Base-by-base conservation (phyloP, 2,797 vertebrate genomes). In the Enteromius paludinosus region DNA sequence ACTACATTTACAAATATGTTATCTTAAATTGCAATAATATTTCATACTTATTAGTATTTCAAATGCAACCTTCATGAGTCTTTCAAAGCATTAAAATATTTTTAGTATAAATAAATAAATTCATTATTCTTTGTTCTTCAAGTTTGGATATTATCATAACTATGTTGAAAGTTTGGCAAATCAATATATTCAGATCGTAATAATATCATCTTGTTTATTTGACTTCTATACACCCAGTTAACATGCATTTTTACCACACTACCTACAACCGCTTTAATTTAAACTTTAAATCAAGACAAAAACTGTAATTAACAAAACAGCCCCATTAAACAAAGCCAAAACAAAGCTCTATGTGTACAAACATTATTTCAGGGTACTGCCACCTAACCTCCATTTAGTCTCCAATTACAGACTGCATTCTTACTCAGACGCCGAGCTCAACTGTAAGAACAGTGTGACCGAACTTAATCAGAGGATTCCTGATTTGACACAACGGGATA, bases 361-460 rank as follows among this genome's bases (percentile, higher is more conserved):
- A 49, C 69, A 28, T 69, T 43, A 18, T 30, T 41, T 45, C 8
- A 28, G 17, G 17, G 66, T 12, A 2, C 62, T 25, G 7, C 54
- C 78, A 80, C 38, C 23, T 56, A 74, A 56, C 71, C 71, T 56
- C 30, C 20, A 80, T 71, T 61, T 79, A 59, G 49, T 71, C 8
- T 52, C 25, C 38, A 80, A 61, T 71, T 61, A 71, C 54, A 35
- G 68, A 38, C 38, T 47, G 28, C 54, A 80, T 62, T 71, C 54
- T 62, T 61, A 80, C 66, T 80, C 68, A 23, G 54, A 69, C 10
- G 35, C 28, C 17, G 6, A 59, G 25, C n/a, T 80, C 5, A 62
- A 62, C 66, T 70, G 30, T 68, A 68, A 79, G 38, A 64, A 73
- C 30, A 38, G 30, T 10, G 11, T 33, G 41, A 10, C 56, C 33